phyloP scores from a whole-genome alignment of 2,113 vertebrate species.

The Macaca nemestrina region DNA sequence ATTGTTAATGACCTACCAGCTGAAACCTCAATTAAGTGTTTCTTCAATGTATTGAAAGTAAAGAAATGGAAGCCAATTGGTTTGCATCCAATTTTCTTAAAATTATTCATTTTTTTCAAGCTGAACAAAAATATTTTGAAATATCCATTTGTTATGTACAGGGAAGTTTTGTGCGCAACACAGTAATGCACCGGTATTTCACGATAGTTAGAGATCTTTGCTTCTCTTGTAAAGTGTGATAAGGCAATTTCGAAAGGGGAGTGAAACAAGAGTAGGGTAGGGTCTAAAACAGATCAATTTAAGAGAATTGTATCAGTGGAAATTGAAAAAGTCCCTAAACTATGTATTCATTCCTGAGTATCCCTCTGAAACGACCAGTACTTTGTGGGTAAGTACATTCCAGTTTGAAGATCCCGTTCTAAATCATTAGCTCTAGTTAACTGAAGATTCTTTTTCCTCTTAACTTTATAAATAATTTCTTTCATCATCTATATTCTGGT shows the following conservation, averaged over 20 bases:
- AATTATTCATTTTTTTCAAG: not conserved
- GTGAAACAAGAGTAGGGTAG: not conserved
- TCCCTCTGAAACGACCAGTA: not conserved
- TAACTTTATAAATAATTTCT: not conserved
- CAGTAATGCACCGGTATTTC: accelerated
- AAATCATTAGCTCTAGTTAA: not conserved
- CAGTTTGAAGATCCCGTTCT: not conserved
- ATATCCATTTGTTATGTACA: not conserved
- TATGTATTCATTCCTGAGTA: not conserved
- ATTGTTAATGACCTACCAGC: not conserved
- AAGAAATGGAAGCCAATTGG: not conserved
- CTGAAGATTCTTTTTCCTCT: not conserved
- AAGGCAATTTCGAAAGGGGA: not conserved
- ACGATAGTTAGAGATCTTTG: not conserved
- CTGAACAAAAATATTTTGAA: not conserved
- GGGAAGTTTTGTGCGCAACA: not conserved
- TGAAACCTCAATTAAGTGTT: not conserved
- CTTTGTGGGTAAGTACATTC: not conserved
- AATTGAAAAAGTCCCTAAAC: not conserved
- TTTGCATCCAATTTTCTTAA: not conserved
- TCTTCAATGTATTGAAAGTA: not conserved
- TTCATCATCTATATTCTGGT: not conserved
- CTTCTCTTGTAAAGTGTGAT: not conserved
- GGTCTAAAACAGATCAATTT: not conserved
- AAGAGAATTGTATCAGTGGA: not conserved